Base-by-base conservation (phyloP, 2,888 invertebrate species). In the Dioctria rufipes region DNA sequence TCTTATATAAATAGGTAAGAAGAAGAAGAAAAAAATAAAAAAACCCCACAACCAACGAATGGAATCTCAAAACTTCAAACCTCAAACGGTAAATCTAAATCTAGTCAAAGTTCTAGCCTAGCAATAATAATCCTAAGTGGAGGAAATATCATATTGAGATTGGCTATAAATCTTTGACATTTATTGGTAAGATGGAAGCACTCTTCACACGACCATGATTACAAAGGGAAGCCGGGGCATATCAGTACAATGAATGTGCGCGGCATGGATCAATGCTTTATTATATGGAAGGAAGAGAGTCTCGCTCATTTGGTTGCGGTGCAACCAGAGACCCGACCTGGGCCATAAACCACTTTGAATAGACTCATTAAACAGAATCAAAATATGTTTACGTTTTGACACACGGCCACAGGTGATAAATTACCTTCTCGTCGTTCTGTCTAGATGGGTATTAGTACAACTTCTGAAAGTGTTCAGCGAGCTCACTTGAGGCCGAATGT, bases 341-440 rank as follows among this genome's bases (percentile, higher is more conserved):
- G 71, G 42, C 80, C 80, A 80, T 80, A 80, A 80, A 80, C 73
- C 80, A 80, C 80, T 80, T 71, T 80, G 73, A 80, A 80, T 80
- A 80, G 80, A 80, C 80, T 80, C 80, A 80, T 80, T 80, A 80
- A 80, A 80, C 61, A 63, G 73, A 80, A 80, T 80, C 80, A 80
- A 80, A 80, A 80, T 80, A 80, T 80, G 80, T 80, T 80, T 80
- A 80, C 80, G 71, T 80, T 80, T 80, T 80, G 73, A 80, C 69
- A 80, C 65, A 73, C 42, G 80, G 73, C 77, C 77, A 61, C 73
- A 73, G 80, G 63, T 80, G 80, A 80, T 80, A 80, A 80, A 80
- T 80, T 80, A 73, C 77, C 61, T 63, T 37, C 13, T 49, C 77
- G 25, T 40, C 77, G 63, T 11, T 61, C 49, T 13, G 63, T 39